These are phyloP conservation scores for Harpagus bidentatus DNA, from an alignment of 2,113 vertebrate species.

Conservation along the genomic window DNA sequence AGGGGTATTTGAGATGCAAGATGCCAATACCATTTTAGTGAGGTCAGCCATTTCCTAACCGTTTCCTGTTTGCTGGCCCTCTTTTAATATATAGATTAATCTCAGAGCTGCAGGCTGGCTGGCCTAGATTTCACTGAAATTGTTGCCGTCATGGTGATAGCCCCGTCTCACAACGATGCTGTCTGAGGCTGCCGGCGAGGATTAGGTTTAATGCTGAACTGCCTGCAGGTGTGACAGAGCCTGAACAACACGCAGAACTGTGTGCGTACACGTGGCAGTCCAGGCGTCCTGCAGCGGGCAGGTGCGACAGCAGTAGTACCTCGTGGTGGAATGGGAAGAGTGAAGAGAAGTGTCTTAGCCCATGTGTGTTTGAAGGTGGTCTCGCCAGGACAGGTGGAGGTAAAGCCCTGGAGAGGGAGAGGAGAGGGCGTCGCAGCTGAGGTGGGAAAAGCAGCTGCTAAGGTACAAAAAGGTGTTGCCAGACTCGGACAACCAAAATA, in stretches of 20 bases:
- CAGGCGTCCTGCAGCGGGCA: not conserved
- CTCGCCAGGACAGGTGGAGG: not conserved
- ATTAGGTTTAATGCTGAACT: not conserved
- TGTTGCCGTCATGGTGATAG: accelerated
- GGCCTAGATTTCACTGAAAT: not conserved
- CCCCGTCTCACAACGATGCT: accelerated
- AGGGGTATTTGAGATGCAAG: not conserved
- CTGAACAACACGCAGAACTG: accelerated
- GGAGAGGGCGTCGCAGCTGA: not conserved
- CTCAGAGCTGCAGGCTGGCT: not conserved
- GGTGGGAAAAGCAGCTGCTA: not conserved
- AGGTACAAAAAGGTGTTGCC: not conserved
- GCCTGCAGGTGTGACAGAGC: too few species aligned
- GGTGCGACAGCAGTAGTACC: accelerated
- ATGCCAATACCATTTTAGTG: not conserved
- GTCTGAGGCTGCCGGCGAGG: not conserved
- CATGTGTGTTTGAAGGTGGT: not conserved
- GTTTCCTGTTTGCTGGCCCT: not conserved
- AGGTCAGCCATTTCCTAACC: not conserved
- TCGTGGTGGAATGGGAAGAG: not conserved
- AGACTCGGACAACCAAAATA: not conserved
- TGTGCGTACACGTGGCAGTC: accelerated
- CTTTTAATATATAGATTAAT: not conserved
- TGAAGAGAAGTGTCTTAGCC: not conserved
- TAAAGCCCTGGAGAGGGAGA: not conserved